phyloP scores from a whole-genome alignment of 2,797 vertebrate genomes.

The Limnodromus scolopaceus region DNA sequence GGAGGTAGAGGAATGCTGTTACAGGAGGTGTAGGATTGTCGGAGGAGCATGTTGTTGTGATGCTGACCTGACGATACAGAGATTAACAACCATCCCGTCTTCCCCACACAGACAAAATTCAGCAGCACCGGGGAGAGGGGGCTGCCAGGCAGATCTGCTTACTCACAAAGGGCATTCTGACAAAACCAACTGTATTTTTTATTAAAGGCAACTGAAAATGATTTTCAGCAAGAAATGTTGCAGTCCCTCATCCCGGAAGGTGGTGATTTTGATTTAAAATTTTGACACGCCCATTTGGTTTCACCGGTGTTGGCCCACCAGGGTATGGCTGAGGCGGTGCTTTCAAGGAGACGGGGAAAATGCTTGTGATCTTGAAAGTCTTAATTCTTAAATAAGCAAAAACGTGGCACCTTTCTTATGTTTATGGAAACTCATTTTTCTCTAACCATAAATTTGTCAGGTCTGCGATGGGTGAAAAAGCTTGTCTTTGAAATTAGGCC shows the following conservation, averaged over 20 bases:
- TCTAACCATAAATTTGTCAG: fast-evolving
- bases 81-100: not conserved
- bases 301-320: not conserved
- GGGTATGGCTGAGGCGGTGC: not conserved
- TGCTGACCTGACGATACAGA: not conserved
- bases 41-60: conserved; percentile 21
- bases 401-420: not conserved
- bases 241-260: fast-evolving
- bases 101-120: not conserved
- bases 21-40: conserved; percentile 26
- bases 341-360: not conserved
- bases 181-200: not conserved
- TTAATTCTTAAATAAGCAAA: not conserved
- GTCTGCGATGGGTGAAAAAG: not conserved
- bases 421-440: not conserved
- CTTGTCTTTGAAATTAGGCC: not conserved
- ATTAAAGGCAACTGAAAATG: not conserved
- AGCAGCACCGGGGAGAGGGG: not conserved
- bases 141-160: not conserved
- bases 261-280: not conserved
- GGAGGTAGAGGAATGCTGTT: conserved; percentile 41
- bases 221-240: not conserved
- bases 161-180: not conserved
- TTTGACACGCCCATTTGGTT: not conserved
- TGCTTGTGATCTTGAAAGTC: not conserved